Evolutionary conservation across 2,113 vertebrate genomes (phyloP).

Genomic region (Mesoclemmys tuberculata): DNA sequence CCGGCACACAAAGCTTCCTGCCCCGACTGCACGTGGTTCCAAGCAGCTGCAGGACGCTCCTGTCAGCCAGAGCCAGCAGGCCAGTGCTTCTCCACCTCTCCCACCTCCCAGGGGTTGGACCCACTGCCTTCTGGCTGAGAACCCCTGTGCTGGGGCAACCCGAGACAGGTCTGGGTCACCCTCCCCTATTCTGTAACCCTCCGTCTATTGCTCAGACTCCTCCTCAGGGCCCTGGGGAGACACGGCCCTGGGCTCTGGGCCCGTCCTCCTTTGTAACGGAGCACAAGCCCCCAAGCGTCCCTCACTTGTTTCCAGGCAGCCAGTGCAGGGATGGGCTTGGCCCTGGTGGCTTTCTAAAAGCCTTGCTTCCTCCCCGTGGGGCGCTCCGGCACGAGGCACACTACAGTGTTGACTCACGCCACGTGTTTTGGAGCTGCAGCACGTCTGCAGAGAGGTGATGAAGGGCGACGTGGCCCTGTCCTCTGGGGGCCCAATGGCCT

Average conservation of each 20-base stretch:
- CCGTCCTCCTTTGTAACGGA: too few species aligned
- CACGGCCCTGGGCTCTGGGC: too few species aligned
- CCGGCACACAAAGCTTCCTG: neutral
- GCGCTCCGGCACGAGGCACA: neutral
- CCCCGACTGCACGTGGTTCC: too few species aligned
- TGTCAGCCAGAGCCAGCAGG: neutral
- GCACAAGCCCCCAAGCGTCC: neutral
- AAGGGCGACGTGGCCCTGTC: neutral
- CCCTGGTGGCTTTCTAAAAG: too few species aligned
- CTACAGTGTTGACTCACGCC: too few species aligned
- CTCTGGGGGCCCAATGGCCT: neutral
- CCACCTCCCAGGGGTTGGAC: neutral
- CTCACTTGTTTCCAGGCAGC: neutral
- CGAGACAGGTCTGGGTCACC: too few species aligned
- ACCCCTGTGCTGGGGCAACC: fast-evolving
- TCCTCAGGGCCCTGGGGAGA: too few species aligned
- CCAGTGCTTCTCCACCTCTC: too few species aligned
- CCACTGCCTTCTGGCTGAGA: fast-evolving
- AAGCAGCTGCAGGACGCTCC: neutral
- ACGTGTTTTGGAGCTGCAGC: neutral
- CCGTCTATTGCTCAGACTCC: too few species aligned
- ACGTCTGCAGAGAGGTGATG: neutral
- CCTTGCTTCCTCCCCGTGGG: neutral
- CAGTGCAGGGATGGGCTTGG: too few species aligned
- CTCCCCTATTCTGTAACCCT: too few species aligned